These are phyloP conservation scores for Silvanus unidentatus DNA, from an alignment of 2,888 invertebrate species.

Conservation along the genomic window DNA sequence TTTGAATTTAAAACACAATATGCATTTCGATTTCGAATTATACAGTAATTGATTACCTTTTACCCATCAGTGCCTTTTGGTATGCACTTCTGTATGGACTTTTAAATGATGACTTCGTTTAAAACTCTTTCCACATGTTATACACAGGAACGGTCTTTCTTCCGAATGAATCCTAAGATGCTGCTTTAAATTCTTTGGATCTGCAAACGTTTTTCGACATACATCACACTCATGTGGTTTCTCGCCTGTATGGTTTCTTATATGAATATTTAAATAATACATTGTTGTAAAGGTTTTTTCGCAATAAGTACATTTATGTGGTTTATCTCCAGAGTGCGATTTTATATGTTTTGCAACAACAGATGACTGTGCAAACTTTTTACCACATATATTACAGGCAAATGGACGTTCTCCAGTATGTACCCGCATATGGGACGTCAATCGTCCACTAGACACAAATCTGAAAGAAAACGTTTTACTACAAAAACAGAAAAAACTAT, in stretches of 20 bases:
- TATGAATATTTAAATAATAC: slow-evolving; percentile 34
- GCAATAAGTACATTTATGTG: slow-evolving; percentile 31
- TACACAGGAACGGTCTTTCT: slow-evolving; percentile 29
- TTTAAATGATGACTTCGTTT: slow-evolving; percentile 31
- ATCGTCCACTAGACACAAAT: slow-evolving; percentile 33
- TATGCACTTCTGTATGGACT: slow-evolving; percentile 29
- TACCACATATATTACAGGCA: slow-evolving; percentile 30
- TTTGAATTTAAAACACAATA: too few species aligned
- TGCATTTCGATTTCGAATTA: too few species aligned
- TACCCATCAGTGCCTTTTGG: slow-evolving; percentile 9
- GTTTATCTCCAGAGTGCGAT: slow-evolving; percentile 27
- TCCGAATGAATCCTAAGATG: slow-evolving; percentile 30
- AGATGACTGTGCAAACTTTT: slow-evolving; percentile 31
- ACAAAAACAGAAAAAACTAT: too few species aligned
- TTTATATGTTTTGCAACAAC: slow-evolving; percentile 29
- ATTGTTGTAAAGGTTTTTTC: slow-evolving; percentile 29
- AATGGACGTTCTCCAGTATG: slow-evolving; percentile 35
- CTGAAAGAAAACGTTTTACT: slow-evolving; percentile 24
- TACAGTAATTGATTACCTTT: too few species aligned
- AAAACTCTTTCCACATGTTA: slow-evolving; percentile 31
- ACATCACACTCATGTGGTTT: slow-evolving; percentile 30
- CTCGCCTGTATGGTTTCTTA: slow-evolving; percentile 23
- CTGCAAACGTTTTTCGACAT: slow-evolving; percentile 32
- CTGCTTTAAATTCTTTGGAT: slow-evolving; percentile 34
- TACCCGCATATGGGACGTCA: slow-evolving; percentile 31